These are phyloP conservation scores for Cryptus armator DNA, from an alignment of 2,888 invertebrate genomes.

Conservation along the genomic window DNA sequence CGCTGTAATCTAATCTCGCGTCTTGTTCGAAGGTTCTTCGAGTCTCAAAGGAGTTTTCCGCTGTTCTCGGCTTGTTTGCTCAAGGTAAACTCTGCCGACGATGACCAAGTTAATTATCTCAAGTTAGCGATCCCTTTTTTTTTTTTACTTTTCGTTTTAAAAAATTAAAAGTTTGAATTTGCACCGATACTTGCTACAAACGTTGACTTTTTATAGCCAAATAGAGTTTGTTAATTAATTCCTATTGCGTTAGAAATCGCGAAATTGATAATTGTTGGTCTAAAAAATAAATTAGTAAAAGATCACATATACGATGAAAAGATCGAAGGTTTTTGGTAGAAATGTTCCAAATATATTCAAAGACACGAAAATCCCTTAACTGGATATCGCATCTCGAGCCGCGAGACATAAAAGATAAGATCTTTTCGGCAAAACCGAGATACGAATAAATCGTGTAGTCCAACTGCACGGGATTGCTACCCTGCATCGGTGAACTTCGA, in stretches of 20 bases:
- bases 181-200: too few relatives aligned
- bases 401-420: constrained; percentile 27
- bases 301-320: neutral
- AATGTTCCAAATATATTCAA: constrained; percentile 32
- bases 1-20: constrained; percentile 59
- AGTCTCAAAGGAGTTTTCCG: constrained; percentile 47
- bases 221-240: too few relatives aligned
- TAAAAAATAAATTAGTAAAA: neutral
- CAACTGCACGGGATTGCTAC: constrained; percentile 11
- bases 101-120: neutral
- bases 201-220: too few relatives aligned
- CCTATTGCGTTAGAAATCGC: too few relatives aligned
- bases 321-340: neutral
- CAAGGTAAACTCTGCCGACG: neutral
- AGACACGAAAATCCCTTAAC: constrained; percentile 20
- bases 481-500: constrained; percentile 58
- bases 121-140: neutral
- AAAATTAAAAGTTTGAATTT: neutral
- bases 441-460: constrained; percentile 42
- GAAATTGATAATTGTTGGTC: too few relatives aligned
- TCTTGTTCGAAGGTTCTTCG: constrained; percentile 38
- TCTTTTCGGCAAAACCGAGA: constrained; percentile 58
- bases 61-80: constrained; percentile 47
- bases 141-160: neutral
- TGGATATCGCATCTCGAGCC: neutral